phyloP scores from a whole-genome alignment of 2,113 vertebrate genomes.

The Siniperca chuatsi region DNA sequence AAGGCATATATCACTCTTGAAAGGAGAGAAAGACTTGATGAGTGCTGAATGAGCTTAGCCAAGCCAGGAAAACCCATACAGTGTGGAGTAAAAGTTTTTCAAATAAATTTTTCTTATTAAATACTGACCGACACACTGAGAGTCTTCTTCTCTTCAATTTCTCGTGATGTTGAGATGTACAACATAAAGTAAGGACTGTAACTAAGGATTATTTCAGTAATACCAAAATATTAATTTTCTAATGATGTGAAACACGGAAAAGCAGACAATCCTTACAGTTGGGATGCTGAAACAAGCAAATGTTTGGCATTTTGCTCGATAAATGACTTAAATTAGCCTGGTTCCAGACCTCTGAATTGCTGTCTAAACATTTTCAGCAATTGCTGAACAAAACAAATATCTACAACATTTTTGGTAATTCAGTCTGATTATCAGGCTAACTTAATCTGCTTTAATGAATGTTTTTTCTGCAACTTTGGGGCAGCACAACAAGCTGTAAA shows the following conservation, averaged over 20 bases:
- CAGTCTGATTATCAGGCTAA: background rate
- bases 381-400: too few relatives aligned
- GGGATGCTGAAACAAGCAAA: background rate
- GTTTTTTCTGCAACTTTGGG: background rate
- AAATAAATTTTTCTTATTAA: conserved; percentile 19
- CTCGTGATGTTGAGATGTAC: background rate
- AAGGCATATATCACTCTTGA: conserved; percentile 55
- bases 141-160: background rate
- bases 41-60: conserved; percentile 12
- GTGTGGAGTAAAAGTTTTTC: conserved; percentile 18
- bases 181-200: background rate
- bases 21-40: conserved; percentile 13
- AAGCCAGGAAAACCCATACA: conserved; percentile 13
- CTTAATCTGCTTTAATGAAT: background rate
- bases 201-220: background rate
- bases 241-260: background rate
- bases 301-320: background rate
- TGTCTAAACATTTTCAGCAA: background rate
- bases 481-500: background rate
- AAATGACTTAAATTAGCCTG: background rate
- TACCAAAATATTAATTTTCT: background rate
- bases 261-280: background rate
- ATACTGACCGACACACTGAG: background rate
- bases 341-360: background rate
- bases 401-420: background rate